Evolutionary conservation across 2,113 vertebrate species (phyloP).

Genomic region (Emydura subglobosa): DNA sequence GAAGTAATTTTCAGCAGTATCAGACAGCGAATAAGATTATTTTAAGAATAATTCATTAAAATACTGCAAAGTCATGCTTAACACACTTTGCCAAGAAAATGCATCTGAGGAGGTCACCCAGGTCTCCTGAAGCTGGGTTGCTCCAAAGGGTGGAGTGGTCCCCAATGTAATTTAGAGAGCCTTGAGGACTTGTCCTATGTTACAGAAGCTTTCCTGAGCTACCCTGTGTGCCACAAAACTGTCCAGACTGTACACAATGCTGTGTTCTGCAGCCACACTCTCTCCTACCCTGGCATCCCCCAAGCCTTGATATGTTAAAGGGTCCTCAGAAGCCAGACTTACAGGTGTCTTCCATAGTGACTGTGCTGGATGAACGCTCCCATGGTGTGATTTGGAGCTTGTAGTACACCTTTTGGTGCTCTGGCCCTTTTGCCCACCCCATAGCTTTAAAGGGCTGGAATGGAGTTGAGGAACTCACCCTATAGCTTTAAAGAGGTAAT

Average conservation of each 20-base stretch:
- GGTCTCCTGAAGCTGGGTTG: background rate
- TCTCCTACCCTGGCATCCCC: background rate
- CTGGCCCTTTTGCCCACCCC: background rate
- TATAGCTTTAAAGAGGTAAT: background rate
- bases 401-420: background rate
- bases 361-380: background rate
- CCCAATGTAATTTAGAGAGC: background rate
- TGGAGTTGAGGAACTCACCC: background rate
- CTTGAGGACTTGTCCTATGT: background rate
- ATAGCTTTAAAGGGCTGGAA: background rate
- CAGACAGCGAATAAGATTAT: background rate
- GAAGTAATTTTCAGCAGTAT: background rate
- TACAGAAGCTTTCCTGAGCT: background rate
- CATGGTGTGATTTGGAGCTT: background rate
- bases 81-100: background rate
- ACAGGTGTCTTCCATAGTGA: background rate
- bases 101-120: background rate
- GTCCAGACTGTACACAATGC: background rate
- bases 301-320: background rate
- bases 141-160: background rate
- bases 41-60: background rate
- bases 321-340: background rate
- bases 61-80: background rate
- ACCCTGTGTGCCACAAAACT: background rate
- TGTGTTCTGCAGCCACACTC: background rate